Evolutionary conservation across 2,113 vertebrate species (phyloP), one percentile per base, ranked within the genome.

Genomic region (Gallinago undulata): DNA sequence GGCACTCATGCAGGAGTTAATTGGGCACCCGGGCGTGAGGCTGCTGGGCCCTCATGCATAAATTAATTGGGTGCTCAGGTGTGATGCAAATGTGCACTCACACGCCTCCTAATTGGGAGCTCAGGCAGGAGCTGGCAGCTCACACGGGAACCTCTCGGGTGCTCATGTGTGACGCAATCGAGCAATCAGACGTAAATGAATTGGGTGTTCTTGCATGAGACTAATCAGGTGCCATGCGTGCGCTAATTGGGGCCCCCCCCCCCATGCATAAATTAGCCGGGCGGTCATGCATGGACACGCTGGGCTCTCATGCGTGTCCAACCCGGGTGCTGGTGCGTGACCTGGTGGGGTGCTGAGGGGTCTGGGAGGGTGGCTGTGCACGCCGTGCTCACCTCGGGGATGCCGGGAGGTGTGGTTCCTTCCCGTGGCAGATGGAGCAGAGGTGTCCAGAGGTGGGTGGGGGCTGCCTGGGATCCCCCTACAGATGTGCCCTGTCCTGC

Each of bases 351-450:
- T 33, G 83, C 83, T 76, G 12, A 6, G 2, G 59, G 33, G 25
- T 1, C 19, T 45, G 19, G 64, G 86, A 24, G 37, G 35, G n/a
- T 6, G 8, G 4, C 73, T 53, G 93, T 83, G 51, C 25, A 13
- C 3, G 15, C 12, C 5, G 37, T 11, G 78, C 25, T 28, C 28
- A 0, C 0, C 6, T 2, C 4, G 23, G 72, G 14, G 13, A 15
- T 6, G 55, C 66, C 0, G 41, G 94, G 74, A 67, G 6, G 27
- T 75, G 60, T 25, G 66, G 84, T 35, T 74, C 85, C 77, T 50
- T 8, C 78, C 63, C 0, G 0, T 6, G 39, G 80, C 37, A 64
- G 50, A 68, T 35, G 67, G 24, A 55, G 62, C 60, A 41, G 73
- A 72, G 37, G 37, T 48, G 70, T n/a, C 48, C 24, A 13, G 78